A percentile compares a stretch with the other conserved stretches of the same genome.
These are phyloP conservation scores for Seira sanloemensis DNA, from an alignment of 2,888 invertebrate genomes.

Conservation along the genomic window DNA sequence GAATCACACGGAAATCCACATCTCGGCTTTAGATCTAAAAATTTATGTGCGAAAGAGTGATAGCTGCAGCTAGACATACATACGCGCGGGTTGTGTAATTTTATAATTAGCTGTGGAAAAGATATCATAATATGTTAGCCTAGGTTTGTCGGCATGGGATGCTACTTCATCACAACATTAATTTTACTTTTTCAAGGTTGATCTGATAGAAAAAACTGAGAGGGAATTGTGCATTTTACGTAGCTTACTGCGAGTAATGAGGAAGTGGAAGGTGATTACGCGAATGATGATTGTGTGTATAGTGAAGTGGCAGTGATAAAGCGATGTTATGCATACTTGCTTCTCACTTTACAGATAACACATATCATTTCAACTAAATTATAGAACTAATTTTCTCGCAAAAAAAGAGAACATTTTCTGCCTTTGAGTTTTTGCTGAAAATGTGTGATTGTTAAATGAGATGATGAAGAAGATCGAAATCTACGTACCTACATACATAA, in stretches of 20 bases:
- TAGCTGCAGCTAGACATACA: no score
- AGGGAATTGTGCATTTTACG: no score
- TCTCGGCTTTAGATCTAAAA: background rate
- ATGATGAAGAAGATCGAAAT: background rate
- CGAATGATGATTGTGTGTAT: background rate
- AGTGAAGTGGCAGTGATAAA: background rate
- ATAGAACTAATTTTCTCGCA: background rate
- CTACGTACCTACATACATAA: background rate
- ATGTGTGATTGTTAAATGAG: background rate
- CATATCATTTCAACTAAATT: background rate
- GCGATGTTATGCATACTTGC: background rate
- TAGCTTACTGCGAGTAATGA: conserved; percentile 20
- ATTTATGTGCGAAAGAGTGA: conserved; percentile 12
- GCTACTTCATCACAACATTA: background rate
- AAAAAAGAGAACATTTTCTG: background rate
- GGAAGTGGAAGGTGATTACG: conserved; percentile 10
- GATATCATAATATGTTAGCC: background rate
- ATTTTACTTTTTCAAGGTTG: conserved; percentile 37
- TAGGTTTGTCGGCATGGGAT: background rate
- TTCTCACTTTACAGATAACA: background rate
- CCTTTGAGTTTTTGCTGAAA: background rate
- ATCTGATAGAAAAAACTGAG: conserved; percentile 22
- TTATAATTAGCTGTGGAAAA: conserved; percentile 8
- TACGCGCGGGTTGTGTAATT: conserved; percentile 13
- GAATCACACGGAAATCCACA: background rate